A percentile compares a stretch with the other conserved stretches of the same genome.
phyloP scores from a whole-genome alignment of 2,113 vertebrate species.

The Engraulis encrasicolus region DNA sequence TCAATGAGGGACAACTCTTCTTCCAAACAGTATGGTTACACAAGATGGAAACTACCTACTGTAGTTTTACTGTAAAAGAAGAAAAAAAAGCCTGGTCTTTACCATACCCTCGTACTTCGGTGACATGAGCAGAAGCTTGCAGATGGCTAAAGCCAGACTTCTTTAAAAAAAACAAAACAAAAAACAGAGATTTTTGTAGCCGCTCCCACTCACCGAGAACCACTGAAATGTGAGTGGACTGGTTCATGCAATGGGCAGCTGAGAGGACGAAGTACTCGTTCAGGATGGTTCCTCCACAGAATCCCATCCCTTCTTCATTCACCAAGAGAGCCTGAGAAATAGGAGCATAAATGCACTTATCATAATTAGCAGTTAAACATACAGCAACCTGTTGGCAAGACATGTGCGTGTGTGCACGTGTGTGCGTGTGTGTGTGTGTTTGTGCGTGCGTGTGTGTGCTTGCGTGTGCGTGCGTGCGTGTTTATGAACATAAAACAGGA shows the following conservation, averaged over 20 bases:
- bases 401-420: too few species aligned
- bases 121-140: too few species aligned
- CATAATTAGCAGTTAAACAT: not conserved
- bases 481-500: too few species aligned
- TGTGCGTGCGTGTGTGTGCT: not conserved
- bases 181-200: not conserved
- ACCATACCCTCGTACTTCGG: too few species aligned
- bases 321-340: slow-evolving; percentile 84
- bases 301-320: slow-evolving; percentile 72
- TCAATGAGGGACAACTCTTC: too few species aligned
- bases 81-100: too few species aligned
- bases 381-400: not conserved
- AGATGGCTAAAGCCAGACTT: too few species aligned
- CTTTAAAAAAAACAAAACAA: not conserved
- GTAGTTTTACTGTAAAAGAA: too few species aligned
- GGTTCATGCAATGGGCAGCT: slow-evolving; percentile 89
- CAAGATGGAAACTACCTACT: too few species aligned
- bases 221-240: slow-evolving; percentile 76
- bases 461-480: too few species aligned
- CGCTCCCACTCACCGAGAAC: slow-evolving; percentile 78
- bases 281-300: slow-evolving; percentile 93
- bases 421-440: not conserved
- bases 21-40: too few species aligned
- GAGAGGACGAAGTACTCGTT: slow-evolving; percentile 81
- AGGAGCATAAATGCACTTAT: too few species aligned